phyloP scores from a whole-genome alignment of 2,797 vertebrate genomes.

The Oceanodroma leucorhoa region DNA sequence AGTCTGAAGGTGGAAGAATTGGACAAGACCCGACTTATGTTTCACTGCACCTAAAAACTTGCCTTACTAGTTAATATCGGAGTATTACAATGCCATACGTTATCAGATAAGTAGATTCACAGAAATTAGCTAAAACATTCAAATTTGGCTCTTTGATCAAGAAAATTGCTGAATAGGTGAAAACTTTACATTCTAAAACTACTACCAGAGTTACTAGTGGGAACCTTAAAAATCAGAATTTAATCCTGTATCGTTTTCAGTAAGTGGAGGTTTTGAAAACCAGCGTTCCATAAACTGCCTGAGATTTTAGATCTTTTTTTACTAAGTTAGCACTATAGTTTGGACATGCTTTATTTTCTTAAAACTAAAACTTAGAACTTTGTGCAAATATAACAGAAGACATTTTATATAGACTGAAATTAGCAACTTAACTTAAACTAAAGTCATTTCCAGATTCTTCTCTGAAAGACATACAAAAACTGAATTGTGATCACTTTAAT shows the following conservation, averaged over 20 bases:
- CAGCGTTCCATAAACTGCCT: background rate
- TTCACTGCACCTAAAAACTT: background rate
- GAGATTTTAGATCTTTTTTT: background rate
- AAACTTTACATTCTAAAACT: background rate
- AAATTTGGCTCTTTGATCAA: background rate
- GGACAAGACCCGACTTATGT: accelerated
- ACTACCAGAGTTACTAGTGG: background rate
- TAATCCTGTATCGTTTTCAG: background rate
- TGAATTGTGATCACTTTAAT: background rate
- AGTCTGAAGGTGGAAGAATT: background rate
- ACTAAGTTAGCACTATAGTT: background rate
- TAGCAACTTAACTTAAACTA: background rate
- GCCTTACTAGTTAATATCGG: background rate
- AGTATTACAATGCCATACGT: background rate
- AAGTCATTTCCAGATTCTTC: background rate
- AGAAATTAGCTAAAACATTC: background rate
- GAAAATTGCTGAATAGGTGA: background rate
- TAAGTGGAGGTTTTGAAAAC: background rate
- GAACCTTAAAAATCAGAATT: background rate
- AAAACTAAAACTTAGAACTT: background rate
- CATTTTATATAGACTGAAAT: background rate
- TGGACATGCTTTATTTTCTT: background rate
- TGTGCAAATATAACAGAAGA: background rate
- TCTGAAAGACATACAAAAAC: background rate
- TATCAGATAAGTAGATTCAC: background rate